phyloP scores from a whole-genome alignment of 53 echinoderm and acorn worm genomes.

The Arbacia lixula region DNA sequence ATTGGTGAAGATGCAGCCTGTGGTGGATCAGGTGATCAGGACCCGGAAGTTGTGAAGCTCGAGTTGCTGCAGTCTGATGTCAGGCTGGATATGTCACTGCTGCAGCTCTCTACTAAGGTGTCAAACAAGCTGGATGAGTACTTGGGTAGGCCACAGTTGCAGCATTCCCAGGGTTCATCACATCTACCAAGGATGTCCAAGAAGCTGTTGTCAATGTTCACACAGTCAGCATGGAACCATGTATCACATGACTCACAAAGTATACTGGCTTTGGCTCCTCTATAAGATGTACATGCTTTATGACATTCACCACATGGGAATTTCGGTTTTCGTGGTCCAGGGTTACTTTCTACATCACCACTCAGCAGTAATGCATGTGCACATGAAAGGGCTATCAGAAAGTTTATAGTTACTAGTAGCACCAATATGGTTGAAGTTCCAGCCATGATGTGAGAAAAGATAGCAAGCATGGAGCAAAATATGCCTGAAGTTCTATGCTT shows the following conservation, averaged over 20 bases:
- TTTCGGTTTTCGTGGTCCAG: background rate
- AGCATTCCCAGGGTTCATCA: conserved; percentile 51
- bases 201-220: background rate
- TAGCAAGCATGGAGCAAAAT: no score
- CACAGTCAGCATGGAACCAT: conserved; percentile 31
- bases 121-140: conserved; percentile 34
- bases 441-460: no score
- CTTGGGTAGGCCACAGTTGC: conserved; percentile 41
- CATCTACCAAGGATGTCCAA: background rate
- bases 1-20: no score
- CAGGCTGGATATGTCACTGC: no score
- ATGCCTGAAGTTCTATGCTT: no score
- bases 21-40: no score
- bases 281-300: conserved; percentile 31
- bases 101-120: background rate
- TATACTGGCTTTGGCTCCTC: conserved; percentile 52
- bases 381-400: no score
- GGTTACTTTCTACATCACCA: background rate
- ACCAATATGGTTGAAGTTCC: no score
- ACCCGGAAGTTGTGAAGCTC: no score
- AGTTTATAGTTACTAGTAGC: no score
- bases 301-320: conserved; percentile 20
- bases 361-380: no score
- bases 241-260: conserved; percentile 31
- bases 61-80: no score